Evolutionary conservation across 2,113 vertebrate genomes (phyloP).

Genomic region (Scolopax mira): DNA sequence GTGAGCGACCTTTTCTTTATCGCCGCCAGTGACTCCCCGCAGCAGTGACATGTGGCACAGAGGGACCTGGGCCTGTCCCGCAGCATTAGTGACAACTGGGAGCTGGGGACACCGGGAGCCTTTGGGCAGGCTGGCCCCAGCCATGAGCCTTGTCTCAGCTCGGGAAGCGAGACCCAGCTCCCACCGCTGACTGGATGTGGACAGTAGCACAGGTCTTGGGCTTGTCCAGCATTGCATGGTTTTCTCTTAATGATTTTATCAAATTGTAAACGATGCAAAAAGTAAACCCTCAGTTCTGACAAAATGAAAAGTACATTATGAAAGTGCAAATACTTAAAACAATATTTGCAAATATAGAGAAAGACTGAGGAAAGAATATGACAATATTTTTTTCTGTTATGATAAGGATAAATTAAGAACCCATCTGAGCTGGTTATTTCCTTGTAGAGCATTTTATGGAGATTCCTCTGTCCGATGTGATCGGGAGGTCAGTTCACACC

Average conservation of each 20-base stretch:
- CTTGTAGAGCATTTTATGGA: background rate
- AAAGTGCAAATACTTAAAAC: background rate
- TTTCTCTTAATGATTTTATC: background rate
- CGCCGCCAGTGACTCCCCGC: conserved; percentile 50
- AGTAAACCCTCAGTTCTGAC: background rate
- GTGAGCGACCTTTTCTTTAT: conserved; percentile 69
- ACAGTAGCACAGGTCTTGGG: background rate
- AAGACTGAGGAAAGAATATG: background rate
- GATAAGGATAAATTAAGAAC: background rate
- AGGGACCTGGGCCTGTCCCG: conserved; percentile 44
- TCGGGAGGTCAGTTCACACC: background rate
- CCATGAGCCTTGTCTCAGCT: background rate
- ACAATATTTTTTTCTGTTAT: background rate
- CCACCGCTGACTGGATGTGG: background rate
- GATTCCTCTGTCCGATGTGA: background rate
- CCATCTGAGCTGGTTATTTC: background rate
- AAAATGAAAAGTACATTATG: background rate
- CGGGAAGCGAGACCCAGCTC: background rate
- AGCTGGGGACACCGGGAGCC: background rate
- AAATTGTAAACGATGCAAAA: background rate
- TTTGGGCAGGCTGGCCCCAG: background rate
- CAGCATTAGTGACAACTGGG: conserved; percentile 54
- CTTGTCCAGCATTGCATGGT: background rate
- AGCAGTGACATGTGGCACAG: conserved; percentile 72
- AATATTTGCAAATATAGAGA: background rate